A percentile compares a stretch with the other conserved stretches of the same genome.
These are phyloP conservation scores for Parnassius mnemosyne DNA, from an alignment of 2,888 invertebrate species.

Conservation along the genomic window DNA sequence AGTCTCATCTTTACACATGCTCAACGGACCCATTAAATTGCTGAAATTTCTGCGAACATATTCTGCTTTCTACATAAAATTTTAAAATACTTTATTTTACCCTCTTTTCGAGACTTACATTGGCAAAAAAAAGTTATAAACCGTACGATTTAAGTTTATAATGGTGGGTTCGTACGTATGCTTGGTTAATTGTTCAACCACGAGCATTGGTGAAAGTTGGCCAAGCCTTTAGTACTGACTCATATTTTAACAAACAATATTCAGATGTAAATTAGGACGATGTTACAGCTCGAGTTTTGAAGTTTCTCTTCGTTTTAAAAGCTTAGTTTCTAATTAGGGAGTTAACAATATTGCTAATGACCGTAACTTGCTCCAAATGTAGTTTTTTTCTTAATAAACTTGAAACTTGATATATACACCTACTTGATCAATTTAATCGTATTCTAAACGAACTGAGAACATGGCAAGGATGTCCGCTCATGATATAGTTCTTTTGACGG, in stretches of 20 bases:
- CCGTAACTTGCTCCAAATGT: slow-evolving; percentile 7
- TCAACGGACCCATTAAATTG: slow-evolving; percentile 34
- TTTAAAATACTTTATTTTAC: slow-evolving; percentile 12
- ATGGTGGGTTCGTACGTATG: slow-evolving; percentile 40
- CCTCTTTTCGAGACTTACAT: slow-evolving; percentile 3
- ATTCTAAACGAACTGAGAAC: background rate
- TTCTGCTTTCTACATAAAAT: slow-evolving; percentile 11
- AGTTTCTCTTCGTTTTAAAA: slow-evolving; percentile 44
- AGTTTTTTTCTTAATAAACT: too few species aligned
- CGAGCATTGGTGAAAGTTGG: slow-evolving; percentile 69
- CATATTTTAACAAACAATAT: slow-evolving; percentile 69
- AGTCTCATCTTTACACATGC: slow-evolving; percentile 41
- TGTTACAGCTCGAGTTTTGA: slow-evolving; percentile 40
- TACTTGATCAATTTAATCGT: too few species aligned
- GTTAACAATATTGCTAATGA: slow-evolving; percentile 7
- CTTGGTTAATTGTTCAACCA: slow-evolving; percentile 58
- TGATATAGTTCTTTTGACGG: slow-evolving; percentile 51
- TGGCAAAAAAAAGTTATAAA: slow-evolving; percentile 13
- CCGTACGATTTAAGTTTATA: slow-evolving; percentile 1
- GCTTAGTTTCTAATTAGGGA: slow-evolving; percentile 7
- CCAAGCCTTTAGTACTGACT: slow-evolving; percentile 64
- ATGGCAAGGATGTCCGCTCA: background rate
- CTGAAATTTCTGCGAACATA: slow-evolving; percentile 15
- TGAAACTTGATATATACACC: too few species aligned
- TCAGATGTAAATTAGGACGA: slow-evolving; percentile 68